These are phyloP conservation scores for Ceryle rudis DNA, from an alignment of 2,797 vertebrate genomes.

Conservation along the genomic window DNA sequence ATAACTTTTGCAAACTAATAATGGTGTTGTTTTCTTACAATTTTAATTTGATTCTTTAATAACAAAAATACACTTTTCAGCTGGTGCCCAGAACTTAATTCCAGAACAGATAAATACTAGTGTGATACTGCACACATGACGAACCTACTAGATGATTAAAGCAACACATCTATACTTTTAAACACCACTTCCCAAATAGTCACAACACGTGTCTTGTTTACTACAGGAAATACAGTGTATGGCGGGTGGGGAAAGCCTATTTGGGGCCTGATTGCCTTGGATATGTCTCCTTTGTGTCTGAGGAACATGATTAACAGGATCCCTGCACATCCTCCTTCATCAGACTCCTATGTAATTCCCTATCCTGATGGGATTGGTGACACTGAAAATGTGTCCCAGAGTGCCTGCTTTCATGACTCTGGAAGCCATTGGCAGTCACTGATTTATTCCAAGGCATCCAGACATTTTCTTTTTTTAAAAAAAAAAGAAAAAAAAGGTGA, in stretches of 20 bases:
- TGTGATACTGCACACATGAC: not conserved
- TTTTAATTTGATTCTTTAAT: conserved; percentile 77
- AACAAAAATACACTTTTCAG: conserved; percentile 73
- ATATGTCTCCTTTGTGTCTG: not conserved
- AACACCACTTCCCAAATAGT: not conserved
- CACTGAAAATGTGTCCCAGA: not conserved
- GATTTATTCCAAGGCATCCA: not conserved
- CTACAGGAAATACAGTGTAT: not conserved
- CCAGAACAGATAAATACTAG: conserved; percentile 34
- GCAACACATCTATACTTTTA: not conserved
- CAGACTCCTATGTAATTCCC: not conserved
- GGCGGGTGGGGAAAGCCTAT: not conserved
- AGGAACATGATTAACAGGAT: not conserved
- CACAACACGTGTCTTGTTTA: not conserved
- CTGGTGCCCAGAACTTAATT: conserved; percentile 54
- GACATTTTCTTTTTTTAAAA: not conserved
- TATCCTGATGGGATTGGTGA: not conserved
- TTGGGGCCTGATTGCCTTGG: not conserved
- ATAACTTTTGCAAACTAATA: conserved; percentile 79
- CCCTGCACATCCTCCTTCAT: not conserved
- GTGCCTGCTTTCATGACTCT: not conserved
- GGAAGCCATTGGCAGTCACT: not conserved
- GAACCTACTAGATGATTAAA: not conserved
- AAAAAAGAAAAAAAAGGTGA: not conserved
- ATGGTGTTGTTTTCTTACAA: conserved; percentile 72